Conservation (phyloP, 2,797 vertebrate species). For the Streptopelia turtur region DNA sequence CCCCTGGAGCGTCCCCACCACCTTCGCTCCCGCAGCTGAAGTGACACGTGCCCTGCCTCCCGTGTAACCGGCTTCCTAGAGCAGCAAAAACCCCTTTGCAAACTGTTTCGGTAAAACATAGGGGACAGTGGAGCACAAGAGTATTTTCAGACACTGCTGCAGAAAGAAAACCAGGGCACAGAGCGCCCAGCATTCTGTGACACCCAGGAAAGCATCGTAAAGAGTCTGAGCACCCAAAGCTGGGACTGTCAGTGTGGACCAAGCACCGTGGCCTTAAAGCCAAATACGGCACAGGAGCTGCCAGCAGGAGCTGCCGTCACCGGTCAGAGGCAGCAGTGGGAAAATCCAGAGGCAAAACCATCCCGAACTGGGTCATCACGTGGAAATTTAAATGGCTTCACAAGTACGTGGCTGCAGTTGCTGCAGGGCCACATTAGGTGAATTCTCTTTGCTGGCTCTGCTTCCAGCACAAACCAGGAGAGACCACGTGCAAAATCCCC, state of each 20-base stretch:
- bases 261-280: not conserved
- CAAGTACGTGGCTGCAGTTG: not conserved
- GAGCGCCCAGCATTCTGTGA: not conserved
- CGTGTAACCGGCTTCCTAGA: not conserved
- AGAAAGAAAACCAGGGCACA: not conserved
- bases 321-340: not conserved
- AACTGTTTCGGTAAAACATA: not conserved
- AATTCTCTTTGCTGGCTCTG: not conserved
- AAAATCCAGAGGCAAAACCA: conserved; percentile 12
- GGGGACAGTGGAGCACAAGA: fast-evolving
- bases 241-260: not conserved
- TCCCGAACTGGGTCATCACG: conserved; percentile 23
- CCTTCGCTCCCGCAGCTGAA: not conserved
- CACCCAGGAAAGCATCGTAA: fast-evolving
- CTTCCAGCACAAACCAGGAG: not conserved
- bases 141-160: not conserved
- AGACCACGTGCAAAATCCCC: not conserved
- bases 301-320: not conserved
- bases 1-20: not conserved
- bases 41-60: not conserved
- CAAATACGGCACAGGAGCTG: not conserved
- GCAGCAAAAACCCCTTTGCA: not conserved
- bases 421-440: not conserved
- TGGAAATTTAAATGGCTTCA: not conserved
- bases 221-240: fast-evolving